Evolutionary conservation across 2,888 invertebrate genomes (phyloP), one percentile per base, ranked within the genome.

Genomic region (Colletes collaris): DNA sequence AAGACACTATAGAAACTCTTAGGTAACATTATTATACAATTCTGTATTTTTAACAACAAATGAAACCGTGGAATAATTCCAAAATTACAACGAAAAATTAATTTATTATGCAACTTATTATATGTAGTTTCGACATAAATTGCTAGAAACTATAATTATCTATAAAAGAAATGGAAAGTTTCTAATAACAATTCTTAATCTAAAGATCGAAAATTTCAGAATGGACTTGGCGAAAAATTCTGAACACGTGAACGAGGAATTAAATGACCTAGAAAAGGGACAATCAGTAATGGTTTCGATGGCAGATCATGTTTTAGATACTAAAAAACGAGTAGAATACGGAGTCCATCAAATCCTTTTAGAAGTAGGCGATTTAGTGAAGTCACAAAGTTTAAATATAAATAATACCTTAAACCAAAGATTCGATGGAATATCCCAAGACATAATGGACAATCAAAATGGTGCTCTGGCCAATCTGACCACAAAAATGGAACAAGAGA

Each of bases 241-340:
- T 1, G 89, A 90, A 10, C 89, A 87, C 10, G 87, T 92, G 3
- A 90, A 88, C 60, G 86, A 91, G 71, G 90, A 92, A 72, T 73
- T 93, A 5, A 93, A 94, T 88, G 93, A 95, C 3, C 93, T 97
- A 67, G 94, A 95, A 2, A 97, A 96, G 90, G 95, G 96, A 75
- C 97, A 97, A 90, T 95, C 96, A 83, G 96, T 97, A 3, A 94
- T 97, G 93, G 94, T 97, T 64, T 96, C 97, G 89, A 97, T 97
- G 58, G 97, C 97, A 0, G 97, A 98, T 93, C 96, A 96, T 90
- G 97, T 97, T 49, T 92, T 97, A 89, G 97, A 97, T 77, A 97
- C 96, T 1, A 98, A 97, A 92, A 95, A 97, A 68, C 95, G 97
- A 58, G 95, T 98, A 13, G 97, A 98, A 90, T 97, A 97, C 88